Evolutionary conservation across 2,797 vertebrate species (phyloP).

Genomic region (Antennarius maculatus): DNA sequence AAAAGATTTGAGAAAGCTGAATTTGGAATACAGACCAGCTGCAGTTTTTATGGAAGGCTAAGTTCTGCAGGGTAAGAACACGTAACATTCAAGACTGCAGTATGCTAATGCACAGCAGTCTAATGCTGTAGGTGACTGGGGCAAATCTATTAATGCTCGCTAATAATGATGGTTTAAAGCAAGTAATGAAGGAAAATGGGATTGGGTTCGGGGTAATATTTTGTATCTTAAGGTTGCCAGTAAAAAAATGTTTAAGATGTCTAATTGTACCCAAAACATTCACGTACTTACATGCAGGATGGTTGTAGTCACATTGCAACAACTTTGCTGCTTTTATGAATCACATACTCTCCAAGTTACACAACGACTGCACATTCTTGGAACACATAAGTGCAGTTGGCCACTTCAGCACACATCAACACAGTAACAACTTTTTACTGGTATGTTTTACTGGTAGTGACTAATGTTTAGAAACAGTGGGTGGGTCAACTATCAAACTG

Average conservation of each 20-base stretch:
- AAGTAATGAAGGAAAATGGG: constrained; percentile 50
- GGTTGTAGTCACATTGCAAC: constrained; percentile 8
- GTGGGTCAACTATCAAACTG: constrained; percentile 5
- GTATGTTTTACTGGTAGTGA: constrained; percentile 9
- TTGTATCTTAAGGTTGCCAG: constrained; percentile 69
- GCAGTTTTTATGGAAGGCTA: constrained; percentile 42
- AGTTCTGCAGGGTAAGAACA: constrained; percentile 40
- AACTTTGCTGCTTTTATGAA: constrained; percentile 16
- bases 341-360: constrained; percentile 8
- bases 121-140: constrained; percentile 29
- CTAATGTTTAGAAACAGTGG: constrained; percentile 19
- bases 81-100: constrained; percentile 56
- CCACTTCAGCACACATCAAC: background rate
- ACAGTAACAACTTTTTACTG: constrained; percentile 12
- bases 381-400: constrained; percentile 1
- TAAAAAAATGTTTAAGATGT: constrained; percentile 38
- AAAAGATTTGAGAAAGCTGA: constrained; percentile 27
- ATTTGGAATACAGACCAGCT: constrained; percentile 50
- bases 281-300: background rate
- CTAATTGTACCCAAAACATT: constrained; percentile 14
- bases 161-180: constrained; percentile 68
- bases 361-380: constrained; percentile 16
- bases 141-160: constrained; percentile 26
- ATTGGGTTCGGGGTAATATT: constrained; percentile 34
- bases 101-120: constrained; percentile 53